Evolutionary conservation across 92 coral and sea anemone species (phyloP).

Genomic region (Meandrina meandrites): DNA sequence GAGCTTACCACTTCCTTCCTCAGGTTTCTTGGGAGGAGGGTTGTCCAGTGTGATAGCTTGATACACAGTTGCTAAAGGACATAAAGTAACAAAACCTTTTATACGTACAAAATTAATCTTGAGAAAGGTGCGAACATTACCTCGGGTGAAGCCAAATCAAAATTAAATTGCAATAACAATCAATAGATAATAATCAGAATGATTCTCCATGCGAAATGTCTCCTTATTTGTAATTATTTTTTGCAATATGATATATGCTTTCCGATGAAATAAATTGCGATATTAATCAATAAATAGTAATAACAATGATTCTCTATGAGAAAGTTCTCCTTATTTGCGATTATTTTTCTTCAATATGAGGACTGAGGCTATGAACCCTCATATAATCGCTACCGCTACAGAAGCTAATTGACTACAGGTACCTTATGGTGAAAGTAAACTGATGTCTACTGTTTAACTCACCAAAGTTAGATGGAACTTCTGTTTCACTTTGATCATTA

Average conservation of each 20-base stretch:
- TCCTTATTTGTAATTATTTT: not conserved
- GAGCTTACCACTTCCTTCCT: slow-evolving; percentile 25
- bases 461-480: slow-evolving; percentile 35
- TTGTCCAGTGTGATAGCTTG: not conserved
- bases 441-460: not conserved
- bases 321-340: not conserved
- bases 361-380: not conserved
- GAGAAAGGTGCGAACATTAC: not conserved
- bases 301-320: too few species aligned
- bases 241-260: too few species aligned
- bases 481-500: slow-evolving; percentile 24
- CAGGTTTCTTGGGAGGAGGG: slow-evolving; percentile 28
- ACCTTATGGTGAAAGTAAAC: not conserved
- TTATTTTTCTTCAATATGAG: not conserved
- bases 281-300: too few species aligned
- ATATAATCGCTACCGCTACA: not conserved
- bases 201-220: not conserved
- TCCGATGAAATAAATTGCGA: too few species aligned
- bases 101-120: not conserved
- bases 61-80: not conserved
- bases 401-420: not conserved
- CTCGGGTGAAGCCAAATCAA: not conserved
- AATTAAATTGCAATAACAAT: not conserved
- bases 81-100: not conserved
- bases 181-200: too few species aligned